Conservation (phyloP, 2,888 invertebrate genomes). For the Rambutsinella grinnellia region DNA sequence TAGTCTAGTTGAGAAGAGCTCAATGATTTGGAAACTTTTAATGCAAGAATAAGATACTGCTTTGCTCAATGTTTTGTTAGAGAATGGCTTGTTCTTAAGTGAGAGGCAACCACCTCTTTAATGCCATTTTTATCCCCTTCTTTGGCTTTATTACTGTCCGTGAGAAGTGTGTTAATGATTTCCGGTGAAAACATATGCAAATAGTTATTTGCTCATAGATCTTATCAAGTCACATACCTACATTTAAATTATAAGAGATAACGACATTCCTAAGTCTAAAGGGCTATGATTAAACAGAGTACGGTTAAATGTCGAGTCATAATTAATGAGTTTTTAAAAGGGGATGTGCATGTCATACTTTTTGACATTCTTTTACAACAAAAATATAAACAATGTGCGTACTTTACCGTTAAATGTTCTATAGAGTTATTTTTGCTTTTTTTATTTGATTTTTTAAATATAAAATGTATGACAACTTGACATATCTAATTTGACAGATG, state of each 20-base stretch:
- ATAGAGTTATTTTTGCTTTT: no score
- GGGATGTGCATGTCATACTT: not conserved
- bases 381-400: not conserved
- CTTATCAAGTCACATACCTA: not conserved
- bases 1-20: not conserved
- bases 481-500: slow-evolving; percentile 34
- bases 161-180: slow-evolving; percentile 53
- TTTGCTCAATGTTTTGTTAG: not conserved
- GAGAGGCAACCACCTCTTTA: not conserved
- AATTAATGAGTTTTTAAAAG: not conserved
- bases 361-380: not conserved
- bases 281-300: not conserved
- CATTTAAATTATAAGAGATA: not conserved
- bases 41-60: not conserved
- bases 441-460: no score
- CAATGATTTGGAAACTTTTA: not conserved
- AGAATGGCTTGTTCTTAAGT: not conserved
- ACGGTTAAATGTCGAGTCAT: not conserved
- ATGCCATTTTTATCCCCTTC: not conserved
- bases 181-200: slow-evolving; percentile 51
- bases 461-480: no score
- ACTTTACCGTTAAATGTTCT: no score
- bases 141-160: slow-evolving; percentile 1
- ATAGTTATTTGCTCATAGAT: not conserved
- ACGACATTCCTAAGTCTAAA: no score